phyloP scores from a whole-genome alignment of 2,797 vertebrate species.

The Lithobates pipiens region DNA sequence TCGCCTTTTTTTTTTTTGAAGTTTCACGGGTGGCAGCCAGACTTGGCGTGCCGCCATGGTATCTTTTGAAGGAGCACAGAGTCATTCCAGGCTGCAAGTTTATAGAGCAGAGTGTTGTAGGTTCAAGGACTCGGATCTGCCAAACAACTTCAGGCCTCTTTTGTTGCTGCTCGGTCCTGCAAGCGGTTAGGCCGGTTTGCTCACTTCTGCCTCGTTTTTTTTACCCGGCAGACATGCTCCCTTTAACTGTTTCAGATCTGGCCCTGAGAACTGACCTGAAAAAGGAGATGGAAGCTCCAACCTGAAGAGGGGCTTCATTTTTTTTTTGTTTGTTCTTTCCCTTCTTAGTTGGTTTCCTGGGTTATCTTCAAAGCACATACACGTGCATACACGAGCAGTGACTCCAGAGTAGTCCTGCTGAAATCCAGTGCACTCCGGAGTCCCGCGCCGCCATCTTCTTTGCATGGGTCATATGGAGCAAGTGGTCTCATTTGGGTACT shows the following conservation, averaged over 20 bases:
- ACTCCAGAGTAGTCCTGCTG: too few relatives aligned
- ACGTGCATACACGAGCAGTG: too few relatives aligned
- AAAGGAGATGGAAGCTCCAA: too few relatives aligned
- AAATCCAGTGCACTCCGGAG: too few relatives aligned
- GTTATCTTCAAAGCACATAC: too few relatives aligned
- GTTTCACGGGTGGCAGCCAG: slow-evolving; percentile 63
- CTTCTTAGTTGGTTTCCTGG: too few relatives aligned
- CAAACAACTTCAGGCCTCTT: slow-evolving; percentile 70
- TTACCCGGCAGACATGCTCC: slow-evolving; percentile 43
- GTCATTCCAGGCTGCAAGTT: slow-evolving; percentile 74
- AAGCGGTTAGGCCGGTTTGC: slow-evolving; percentile 72
- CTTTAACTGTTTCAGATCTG: slow-evolving; percentile 18
- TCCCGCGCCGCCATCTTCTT: too few relatives aligned
- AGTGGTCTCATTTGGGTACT: too few relatives aligned
- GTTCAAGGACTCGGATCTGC: slow-evolving; percentile 75
- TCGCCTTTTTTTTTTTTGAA: slow-evolving; percentile 11
- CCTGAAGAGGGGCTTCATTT: too few relatives aligned
- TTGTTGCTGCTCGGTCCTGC: slow-evolving; percentile 77
- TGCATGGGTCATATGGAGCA: too few relatives aligned
- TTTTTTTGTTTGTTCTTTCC: too few relatives aligned
- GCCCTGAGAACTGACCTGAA: neutral
- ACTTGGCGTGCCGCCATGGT: slow-evolving; percentile 71
- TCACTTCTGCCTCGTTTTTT: slow-evolving; percentile 43
- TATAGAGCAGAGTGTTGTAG: slow-evolving; percentile 73
- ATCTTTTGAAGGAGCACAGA: slow-evolving; percentile 74